A percentile compares a stretch with the other conserved stretches of the same genome.
phyloP scores from a whole-genome alignment of 1,140 invertebrate species.

The Caenorhabditis inopinata region DNA sequence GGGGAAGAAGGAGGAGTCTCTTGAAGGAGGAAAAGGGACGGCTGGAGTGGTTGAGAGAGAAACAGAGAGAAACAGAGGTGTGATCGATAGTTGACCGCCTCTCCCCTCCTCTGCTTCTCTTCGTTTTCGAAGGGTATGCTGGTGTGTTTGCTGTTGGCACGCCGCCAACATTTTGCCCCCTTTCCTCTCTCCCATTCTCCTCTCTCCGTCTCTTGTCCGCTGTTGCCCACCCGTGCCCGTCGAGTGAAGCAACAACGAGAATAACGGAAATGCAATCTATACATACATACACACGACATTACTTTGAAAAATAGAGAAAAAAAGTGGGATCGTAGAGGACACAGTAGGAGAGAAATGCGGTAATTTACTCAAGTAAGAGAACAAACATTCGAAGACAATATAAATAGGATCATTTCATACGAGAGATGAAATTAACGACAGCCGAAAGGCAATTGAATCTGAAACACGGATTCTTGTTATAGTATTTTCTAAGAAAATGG shows the following conservation, averaged over 20 bases:
- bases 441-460: no score
- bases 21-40: background rate
- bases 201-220: background rate
- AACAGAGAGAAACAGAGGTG: background rate
- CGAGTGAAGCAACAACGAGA: slow-evolving; percentile 25
- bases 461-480: no score
- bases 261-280: slow-evolving; percentile 10
- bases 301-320: background rate
- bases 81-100: slow-evolving; percentile 8
- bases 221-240: slow-evolving; percentile 20
- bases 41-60: background rate
- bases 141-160: slow-evolving; percentile 23
- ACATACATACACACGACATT: background rate
- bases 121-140: background rate
- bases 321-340: background rate
- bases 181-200: background rate
- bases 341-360: background rate
- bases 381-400: no score
- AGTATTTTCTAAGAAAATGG: no score
- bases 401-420: no score
- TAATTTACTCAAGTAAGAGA: no score
- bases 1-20: background rate
- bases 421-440: no score
- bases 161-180: background rate
- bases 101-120: background rate